Percentiles rank a stretch among this genome's conserved stretches.
These are phyloP conservation scores for Phasia obesa DNA, from an alignment of 2,888 invertebrate genomes.

Conservation along the genomic window DNA sequence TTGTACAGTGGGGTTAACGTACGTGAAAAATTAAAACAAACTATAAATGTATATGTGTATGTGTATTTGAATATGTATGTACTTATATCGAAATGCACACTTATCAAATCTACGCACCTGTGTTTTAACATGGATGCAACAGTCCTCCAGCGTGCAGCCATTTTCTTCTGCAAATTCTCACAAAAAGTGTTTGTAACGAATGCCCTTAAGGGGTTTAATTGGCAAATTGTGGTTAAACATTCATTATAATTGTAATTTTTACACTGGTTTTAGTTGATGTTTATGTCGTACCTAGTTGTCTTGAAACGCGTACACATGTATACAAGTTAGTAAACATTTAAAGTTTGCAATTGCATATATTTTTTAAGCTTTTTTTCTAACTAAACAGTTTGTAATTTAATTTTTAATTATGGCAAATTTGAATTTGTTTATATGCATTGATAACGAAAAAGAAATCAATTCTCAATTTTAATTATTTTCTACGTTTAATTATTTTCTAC, in stretches of 20 bases:
- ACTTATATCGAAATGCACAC: neutral
- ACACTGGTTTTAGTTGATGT: neutral
- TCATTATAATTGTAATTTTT: constrained; percentile 9
- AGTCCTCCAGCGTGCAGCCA: constrained; percentile 77
- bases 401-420: constrained; percentile 14
- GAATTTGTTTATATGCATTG: neutral
- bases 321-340: no score
- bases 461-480: no score
- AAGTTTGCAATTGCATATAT: neutral
- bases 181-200: neutral
- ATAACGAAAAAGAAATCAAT: no score
- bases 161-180: constrained; percentile 60
- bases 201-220: neutral
- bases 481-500: no score
- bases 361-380: neutral
- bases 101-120: constrained; percentile 73
- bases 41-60: no score
- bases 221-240: constrained; percentile 10
- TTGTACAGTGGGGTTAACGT: no score
- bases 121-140: constrained; percentile 75
- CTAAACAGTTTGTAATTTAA: neutral
- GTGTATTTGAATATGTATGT: no score
- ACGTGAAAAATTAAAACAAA: no score
- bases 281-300: no score
- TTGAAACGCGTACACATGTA: no score